Base-by-base conservation (phyloP, 2,888 invertebrate genomes). In the Apeira syringaria region DNA sequence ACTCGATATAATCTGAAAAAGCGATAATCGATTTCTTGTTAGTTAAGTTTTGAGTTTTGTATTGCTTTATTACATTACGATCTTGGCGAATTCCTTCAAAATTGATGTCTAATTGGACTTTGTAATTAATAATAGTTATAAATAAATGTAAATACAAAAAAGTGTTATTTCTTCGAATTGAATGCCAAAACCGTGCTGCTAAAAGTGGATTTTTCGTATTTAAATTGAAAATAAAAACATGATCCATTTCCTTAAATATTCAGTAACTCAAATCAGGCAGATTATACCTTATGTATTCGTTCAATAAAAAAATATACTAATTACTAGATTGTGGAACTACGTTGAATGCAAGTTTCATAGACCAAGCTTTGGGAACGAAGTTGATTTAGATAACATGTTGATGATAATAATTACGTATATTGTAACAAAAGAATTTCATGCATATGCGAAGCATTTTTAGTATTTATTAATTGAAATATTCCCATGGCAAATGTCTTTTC, bases 21-120 rank as follows among this genome's bases (percentile, higher is more conserved):
- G 55, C 59, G 66, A 70, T 76, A 77, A 76, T 74, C 70, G 74
- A 75, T 75, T 77, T 78, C 79, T 79, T 73, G 76, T 79, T 78
- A 77, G 67, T 59, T 56, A 53, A 53, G 47, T 47, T 47, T 39
- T 26, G 30, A 41, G 60, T 64, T 61, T 55, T 61, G 31, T 32
- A 28, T 34, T 47, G 47, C 46, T 24, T 46, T 48, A 46, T 30
- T 7, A 17, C 8, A 35, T 59, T 47, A 41, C 44, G 34, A 35
- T 50, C 50, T 45, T 50, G 37, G 35, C 45, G 45, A 50, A 50
- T 50, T 50, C 37, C 33, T 38, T 44, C 9, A 31, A 52, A 52
- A 47, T 51, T 47, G 42, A 45, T 10, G 42, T 46, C 24, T 40
- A 38, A 46, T 49, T 45, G 37, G 38, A 39, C 35, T 47, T 35